Conservation (phyloP, 2,113 vertebrate genomes). For the Catagonus wagneri region DNA sequence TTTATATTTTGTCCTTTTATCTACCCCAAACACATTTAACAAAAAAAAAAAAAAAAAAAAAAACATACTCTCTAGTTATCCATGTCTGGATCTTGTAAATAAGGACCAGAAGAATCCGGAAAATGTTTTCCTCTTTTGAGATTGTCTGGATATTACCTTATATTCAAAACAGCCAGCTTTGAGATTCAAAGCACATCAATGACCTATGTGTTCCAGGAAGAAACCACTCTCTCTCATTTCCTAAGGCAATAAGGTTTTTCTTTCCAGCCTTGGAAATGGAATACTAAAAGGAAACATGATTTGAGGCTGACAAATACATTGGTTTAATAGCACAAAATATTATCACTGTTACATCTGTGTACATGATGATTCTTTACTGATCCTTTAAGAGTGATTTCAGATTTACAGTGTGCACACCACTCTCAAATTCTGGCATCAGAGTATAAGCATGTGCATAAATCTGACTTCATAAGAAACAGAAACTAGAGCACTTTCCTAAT, state of each 20-base stretch:
- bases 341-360: background rate
- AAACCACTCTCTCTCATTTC: background rate
- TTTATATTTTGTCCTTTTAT: background rate
- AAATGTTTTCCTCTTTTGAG: background rate
- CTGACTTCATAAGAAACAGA: background rate
- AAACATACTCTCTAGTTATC: background rate
- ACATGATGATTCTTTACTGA: background rate
- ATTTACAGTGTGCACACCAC: background rate
- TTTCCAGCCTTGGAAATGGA: constrained; percentile 43
- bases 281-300: constrained; percentile 35
- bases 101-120: background rate
- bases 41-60: background rate
- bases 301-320: constrained; percentile 39
- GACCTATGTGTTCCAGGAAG: constrained; percentile 24
- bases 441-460: constrained; percentile 6
- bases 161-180: background rate
- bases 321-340: constrained; percentile 38
- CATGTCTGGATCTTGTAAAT: constrained; percentile 1
- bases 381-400: constrained; percentile 23
- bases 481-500: background rate
- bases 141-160: constrained; percentile 16
- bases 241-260: constrained; percentile 16
- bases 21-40: background rate
- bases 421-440: background rate
- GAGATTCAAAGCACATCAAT: constrained; percentile 22